Conservation (phyloP, 2,888 invertebrate species). For the Tenthredo mesomela region DNA sequence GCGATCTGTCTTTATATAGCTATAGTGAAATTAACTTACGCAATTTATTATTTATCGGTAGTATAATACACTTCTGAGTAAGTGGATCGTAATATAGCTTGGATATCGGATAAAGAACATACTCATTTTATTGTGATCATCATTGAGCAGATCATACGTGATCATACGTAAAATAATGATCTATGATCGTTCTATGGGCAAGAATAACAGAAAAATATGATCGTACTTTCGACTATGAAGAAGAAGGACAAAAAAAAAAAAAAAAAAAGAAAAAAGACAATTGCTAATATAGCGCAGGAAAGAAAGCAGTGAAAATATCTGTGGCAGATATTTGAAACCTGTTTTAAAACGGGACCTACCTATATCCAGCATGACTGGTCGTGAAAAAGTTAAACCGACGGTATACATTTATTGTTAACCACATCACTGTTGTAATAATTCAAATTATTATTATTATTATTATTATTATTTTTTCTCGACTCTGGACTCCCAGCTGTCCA, state of each 20-base stretch:
- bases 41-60: conserved; percentile 37
- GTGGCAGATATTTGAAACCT: conserved; percentile 64
- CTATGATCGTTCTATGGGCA: background rate
- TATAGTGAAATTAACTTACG: conserved; percentile 30
- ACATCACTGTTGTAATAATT: conserved; percentile 20
- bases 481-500: conserved; percentile 28
- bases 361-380: conserved; percentile 35
- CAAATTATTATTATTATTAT: background rate
- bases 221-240: background rate
- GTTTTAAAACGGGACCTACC: conserved; percentile 59
- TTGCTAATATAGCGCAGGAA: conserved; percentile 55
- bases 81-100: conserved; percentile 13
- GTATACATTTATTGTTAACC: background rate
- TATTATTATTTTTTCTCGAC: background rate
- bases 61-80: conserved; percentile 11
- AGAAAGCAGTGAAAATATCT: conserved; percentile 74
- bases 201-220: background rate
- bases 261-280: background rate
- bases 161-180: background rate
- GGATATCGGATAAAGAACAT: background rate
- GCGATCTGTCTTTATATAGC: background rate
- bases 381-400: conserved; percentile 3
- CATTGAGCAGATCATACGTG: background rate
- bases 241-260: background rate
- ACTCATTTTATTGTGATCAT: background rate